Evolutionary conservation across 2,113 vertebrate species (phyloP).

Genomic region (Clarias magur): DNA sequence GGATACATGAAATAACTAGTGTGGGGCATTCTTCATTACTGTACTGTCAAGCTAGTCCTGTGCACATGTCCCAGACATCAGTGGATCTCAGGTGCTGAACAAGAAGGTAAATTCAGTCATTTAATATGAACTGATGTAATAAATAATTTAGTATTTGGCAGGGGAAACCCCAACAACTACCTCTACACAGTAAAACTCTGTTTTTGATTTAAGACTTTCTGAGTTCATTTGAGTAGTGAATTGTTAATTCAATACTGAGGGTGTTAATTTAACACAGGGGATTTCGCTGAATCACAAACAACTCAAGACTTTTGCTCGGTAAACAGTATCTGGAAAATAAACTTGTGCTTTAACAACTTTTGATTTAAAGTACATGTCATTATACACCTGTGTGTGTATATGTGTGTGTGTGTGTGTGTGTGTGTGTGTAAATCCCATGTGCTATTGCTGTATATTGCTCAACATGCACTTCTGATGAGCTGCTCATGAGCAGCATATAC

Average conservation of each 20-base stretch:
- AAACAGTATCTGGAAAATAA: neutral
- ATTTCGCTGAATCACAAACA: constrained; percentile 3
- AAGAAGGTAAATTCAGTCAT: neutral
- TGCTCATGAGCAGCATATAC: constrained; percentile 33
- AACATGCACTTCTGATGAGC: neutral
- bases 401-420: neutral
- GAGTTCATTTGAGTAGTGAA: no score
- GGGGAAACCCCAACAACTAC: constrained; percentile 27
- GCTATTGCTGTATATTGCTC: neutral
- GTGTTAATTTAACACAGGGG: no score
- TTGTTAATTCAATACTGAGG: no score
- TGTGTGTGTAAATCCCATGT: neutral
- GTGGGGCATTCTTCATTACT: neutral
- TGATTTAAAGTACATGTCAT: neutral
- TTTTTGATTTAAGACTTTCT: no score
- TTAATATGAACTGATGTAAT: constrained; percentile 41
- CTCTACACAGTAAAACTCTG: neutral
- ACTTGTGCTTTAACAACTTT: neutral
- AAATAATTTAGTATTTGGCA: constrained; percentile 55
- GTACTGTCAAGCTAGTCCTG: neutral
- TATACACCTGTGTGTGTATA: neutral
- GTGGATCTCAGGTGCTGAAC: neutral
- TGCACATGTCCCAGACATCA: neutral
- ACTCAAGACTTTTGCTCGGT: constrained; percentile 15
- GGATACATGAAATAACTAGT: no score